Base-by-base conservation (phyloP, 2,113 vertebrate species). In the Vimba vimba region DNA sequence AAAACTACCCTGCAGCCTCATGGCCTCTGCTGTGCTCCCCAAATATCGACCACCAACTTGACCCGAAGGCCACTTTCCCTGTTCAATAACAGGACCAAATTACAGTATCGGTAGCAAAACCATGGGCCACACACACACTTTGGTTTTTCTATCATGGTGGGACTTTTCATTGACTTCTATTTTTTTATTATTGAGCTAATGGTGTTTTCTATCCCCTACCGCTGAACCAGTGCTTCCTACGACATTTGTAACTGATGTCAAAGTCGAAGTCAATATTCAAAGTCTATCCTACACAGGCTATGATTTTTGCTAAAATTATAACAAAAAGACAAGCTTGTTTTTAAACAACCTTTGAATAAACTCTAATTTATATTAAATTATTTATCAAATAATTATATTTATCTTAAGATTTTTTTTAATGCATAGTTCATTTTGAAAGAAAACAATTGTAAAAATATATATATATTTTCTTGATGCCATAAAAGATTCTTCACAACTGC, bases 1-100 rank as follows among this genome's bases (percentile, higher is more conserved):
- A 62, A 79, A 79, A 60, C 21, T n/a, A 59, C 12, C 23, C 57
- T 74, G 71, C 71, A 25, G 55, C 19, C 77, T 43, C 33, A 5
- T 0, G 5, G 50, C 27, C 74, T 52, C 45, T 39, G 76, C 43
- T 64, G 60, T 75, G 57, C 36, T 62, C 36, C 78, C 33, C 36
- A n/a, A 62, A 57, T 62, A 79, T 79, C 36, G 78, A 79, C 23
- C 13, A 12, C 9, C 36, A 62, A 15, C 78, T 62, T 62, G 57
- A 36, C 36, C 78, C 33, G 62, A 23, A 25, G 57, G 57, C 36
- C 78, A 79, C 78, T 79, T 79, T 79, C 78, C 55, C 33, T 45
- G 78, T 79, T 79, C 78, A 79, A 79, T 79, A 62, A 43, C 13
- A 43, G 57, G 23, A 43, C 36, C 57, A 43, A 60, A 62, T 43